phyloP scores from a whole-genome alignment of 2,888 invertebrate genomes.

The Pardosa pseudoannulata region DNA sequence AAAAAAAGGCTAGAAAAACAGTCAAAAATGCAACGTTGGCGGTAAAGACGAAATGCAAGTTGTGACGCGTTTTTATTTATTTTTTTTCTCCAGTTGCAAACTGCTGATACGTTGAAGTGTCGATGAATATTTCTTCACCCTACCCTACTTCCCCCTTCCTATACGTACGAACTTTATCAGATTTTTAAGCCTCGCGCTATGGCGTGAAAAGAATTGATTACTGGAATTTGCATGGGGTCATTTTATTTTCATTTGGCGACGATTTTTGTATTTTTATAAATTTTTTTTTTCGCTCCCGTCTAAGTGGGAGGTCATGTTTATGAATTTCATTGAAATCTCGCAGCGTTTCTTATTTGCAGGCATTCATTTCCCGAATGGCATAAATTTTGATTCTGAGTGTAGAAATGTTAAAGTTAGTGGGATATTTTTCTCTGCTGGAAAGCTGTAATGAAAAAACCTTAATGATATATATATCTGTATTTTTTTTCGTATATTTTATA shows the following conservation, averaged over 20 bases:
- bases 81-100: not conserved
- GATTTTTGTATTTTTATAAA: not conserved
- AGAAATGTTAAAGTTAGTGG: too few species aligned
- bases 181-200: constrained; percentile 4
- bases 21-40: constrained; percentile 41
- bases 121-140: not conserved
- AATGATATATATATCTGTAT: too few species aligned
- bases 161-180: not conserved
- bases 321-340: not conserved
- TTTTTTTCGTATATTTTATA: not conserved
- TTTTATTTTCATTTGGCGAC: constrained; percentile 31
- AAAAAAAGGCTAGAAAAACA: not conserved
- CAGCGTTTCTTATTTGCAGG: not conserved
- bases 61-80: constrained; percentile 3
- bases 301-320: not conserved
- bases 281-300: not conserved
- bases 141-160: not conserved
- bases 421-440: not conserved
- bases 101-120: constrained; percentile 1
- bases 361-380: not conserved
- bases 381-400: not conserved
- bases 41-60: constrained; percentile 43
- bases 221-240: constrained; percentile 3
- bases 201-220: constrained; percentile 24
- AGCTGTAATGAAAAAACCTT: not conserved